Base-by-base conservation (phyloP, 2,888 invertebrate genomes). In the Caenorhabditis wallacei region DNA sequence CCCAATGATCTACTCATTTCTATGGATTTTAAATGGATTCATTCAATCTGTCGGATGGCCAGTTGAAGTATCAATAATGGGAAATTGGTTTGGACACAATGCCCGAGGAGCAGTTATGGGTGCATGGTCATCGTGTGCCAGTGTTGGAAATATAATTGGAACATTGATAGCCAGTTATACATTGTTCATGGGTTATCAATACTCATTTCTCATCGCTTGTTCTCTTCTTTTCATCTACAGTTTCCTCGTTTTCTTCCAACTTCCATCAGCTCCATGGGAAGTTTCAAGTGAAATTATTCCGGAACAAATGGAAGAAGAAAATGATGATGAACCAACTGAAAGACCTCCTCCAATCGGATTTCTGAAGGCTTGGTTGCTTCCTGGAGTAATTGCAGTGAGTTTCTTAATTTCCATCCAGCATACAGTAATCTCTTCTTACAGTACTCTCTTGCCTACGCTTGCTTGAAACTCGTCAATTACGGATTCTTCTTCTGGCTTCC, bases 401-500 rank as follows among this genome's bases (percentile, higher is more conserved):
- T 63, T 1, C 40, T 2, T 10, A 11, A 1, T 53, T 24, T 24
- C n/a, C 18, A 2, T 40, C n/a, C 18, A 3, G 11, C 18, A 2
- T 40, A 30, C 18, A 3, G 11, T 8, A 66, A 13, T 53, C 16
- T 35, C 13, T 13, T 30, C n/a, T 92, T 92, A 74, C 91, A 93
- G 92, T 93, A 93, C 88, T 92, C 93, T 1, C 84, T 93, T 40
- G 91, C 93, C 2, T 93, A 93, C 86, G 93, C 93, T 5, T 93
- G 93, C 84, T 88, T 93, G 69, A 93, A 93, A 87, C 88, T 93
- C 71, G 93, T 93, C 56, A 93, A 93, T 84, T 93, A 93, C 82
- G 92, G 93, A 1, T 93, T 93, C 88, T 93, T 93, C 90, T 93
- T 93, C 90, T 93, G 93, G 93, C 86, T 93, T 56, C 93, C 93